Evolutionary conservation across 2,888 invertebrate species (phyloP), one percentile per base, ranked within the genome.

Genomic region (Leptopterna dolabrata): DNA sequence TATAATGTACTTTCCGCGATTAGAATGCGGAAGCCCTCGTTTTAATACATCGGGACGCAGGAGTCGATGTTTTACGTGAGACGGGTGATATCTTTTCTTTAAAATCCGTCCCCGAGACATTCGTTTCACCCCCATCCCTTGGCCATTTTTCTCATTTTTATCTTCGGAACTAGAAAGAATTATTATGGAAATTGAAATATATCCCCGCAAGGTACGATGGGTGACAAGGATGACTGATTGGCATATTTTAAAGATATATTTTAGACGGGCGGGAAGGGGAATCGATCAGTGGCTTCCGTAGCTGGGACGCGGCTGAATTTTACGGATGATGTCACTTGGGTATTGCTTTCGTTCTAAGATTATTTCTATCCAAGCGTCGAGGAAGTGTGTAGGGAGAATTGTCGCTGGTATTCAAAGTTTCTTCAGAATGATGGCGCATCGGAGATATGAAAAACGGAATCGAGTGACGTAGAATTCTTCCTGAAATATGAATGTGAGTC

Each of bases 191-290:
- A 73, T 73, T 41, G 73, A 73, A 73, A 73, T 36, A 73, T 41
- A 19, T 73, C 73, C 63, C 63, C 24, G 63, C 63, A 27, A 63
- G 63, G 63, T 63, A 63, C 24, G 63, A 24, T 11, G 45, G 78
- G 78, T 78, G 81, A 36, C 81, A 55, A 45, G 81, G 51, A 81
- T 81, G 81, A 81, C 51, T 81, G 81, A 81, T 47, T 47, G 47
- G 81, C 81, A 30, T 45, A 81, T 81, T 81, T 78, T 55, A 81
- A 81, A 81, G 55, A 81, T 81, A 81, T 81, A 30, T 81, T 81
- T 73, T 73, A 41, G 30, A 41, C 36, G 36, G 14, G 41, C 0
- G 73, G 55, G 55, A 55, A 24, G 36, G 36, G 73, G 19, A 73
- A 73, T 41, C 73, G 73, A 73, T 73, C 36, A 73, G 73, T 7